Conservation (phyloP, 2,797 vertebrate species). For the Sitta carolinensis region DNA sequence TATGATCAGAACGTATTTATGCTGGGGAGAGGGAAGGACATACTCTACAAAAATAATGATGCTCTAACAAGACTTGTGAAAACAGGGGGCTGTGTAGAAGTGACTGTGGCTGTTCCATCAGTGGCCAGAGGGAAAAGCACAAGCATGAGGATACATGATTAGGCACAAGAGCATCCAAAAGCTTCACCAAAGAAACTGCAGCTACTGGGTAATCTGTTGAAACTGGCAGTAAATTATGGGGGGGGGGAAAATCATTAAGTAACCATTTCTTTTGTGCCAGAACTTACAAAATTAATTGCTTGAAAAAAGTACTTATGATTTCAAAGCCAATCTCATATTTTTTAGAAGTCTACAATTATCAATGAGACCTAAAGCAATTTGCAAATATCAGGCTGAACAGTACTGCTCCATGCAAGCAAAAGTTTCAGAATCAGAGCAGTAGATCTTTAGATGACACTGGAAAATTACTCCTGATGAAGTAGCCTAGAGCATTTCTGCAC, state of each 20-base stretch:
- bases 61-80: not conserved
- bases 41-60: not conserved
- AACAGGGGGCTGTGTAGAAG: not conserved
- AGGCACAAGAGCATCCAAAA: not conserved
- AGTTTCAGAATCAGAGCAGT: not conserved
- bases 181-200: not conserved
- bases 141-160: not conserved
- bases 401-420: not conserved
- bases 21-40: not conserved
- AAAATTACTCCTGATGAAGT: not conserved
- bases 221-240: conserved; percentile 16
- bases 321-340: not conserved
- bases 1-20: conserved; percentile 21
- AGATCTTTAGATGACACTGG: not conserved
- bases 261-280: conserved; percentile 36
- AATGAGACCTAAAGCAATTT: not conserved
- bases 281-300: conserved; percentile 4
- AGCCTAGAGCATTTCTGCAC: not conserved
- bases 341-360: not conserved
- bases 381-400: not conserved
- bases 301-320: not conserved
- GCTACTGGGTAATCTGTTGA: conserved; percentile 33
- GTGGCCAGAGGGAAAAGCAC: conserved; percentile 22
- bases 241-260: not conserved
- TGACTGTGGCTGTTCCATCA: not conserved